phyloP scores from a whole-genome alignment of 2,113 vertebrate species.

The Etia nguti region DNA sequence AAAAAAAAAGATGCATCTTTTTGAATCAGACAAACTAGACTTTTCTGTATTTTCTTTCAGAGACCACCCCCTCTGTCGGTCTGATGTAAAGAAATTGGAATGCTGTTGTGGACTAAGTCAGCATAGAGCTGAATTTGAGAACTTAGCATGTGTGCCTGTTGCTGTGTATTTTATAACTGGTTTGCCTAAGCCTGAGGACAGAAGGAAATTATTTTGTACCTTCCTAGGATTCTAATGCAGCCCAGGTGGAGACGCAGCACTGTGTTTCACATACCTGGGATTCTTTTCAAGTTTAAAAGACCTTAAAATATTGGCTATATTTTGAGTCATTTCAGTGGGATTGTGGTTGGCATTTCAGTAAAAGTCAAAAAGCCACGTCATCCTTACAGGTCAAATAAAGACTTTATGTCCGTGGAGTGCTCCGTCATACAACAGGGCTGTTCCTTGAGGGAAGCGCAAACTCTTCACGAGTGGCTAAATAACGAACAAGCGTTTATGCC shows the following conservation, averaged over 20 bases:
- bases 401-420: not conserved
- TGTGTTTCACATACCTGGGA: not conserved
- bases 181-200: not conserved
- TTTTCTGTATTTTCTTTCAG: not conserved
- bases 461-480: not conserved
- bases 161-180: conserved; percentile 11
- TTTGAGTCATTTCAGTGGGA: not conserved
- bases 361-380: not conserved
- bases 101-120: not conserved
- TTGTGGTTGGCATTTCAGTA: not conserved
- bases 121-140: not conserved
- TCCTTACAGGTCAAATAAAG: not conserved
- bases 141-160: not conserved
- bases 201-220: not conserved
- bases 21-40: not conserved
- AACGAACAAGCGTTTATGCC: not conserved
- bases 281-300: not conserved
- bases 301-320: not conserved
- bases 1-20: not conserved
- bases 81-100: not conserved
- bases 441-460: not conserved
- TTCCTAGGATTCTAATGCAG: not conserved
- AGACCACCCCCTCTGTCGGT: not conserved
- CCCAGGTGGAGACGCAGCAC: not conserved
- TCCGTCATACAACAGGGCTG: not conserved